Evolutionary conservation across 2,888 invertebrate genomes (phyloP).

Genomic region (Himalopsyche tibetana): DNA sequence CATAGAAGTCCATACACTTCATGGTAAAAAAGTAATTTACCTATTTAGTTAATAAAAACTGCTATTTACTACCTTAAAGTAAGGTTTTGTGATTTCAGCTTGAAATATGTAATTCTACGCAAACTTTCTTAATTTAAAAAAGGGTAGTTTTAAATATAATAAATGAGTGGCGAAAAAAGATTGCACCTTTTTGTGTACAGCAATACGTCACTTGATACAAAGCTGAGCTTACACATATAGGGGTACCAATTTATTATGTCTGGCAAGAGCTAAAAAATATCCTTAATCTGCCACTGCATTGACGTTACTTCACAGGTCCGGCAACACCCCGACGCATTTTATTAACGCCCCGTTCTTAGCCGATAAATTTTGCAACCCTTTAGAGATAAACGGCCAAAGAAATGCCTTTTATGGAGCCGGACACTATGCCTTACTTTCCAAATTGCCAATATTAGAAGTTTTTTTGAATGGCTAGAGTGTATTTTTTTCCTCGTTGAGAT

Average conservation of each 20-base stretch:
- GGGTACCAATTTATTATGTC: not conserved
- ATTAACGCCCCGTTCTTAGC: constrained; percentile 24
- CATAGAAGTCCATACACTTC: no score
- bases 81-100: no score
- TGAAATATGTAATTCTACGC: no score
- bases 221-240: not conserved
- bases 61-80: no score
- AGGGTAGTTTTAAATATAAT: no score
- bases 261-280: constrained; percentile 3
- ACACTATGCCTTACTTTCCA: constrained; percentile 20
- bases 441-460: constrained; percentile 44
- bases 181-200: not conserved
- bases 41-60: no score
- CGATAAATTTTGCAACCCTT: constrained; percentile 45
- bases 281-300: constrained; percentile 26
- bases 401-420: constrained; percentile 32
- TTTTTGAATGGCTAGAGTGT: not conserved
- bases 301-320: constrained; percentile 24
- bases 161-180: no score
- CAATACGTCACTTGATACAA: not conserved
- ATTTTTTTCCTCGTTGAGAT: constrained; percentile 1
- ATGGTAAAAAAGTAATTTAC: no score
- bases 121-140: no score
- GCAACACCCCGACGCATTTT: not conserved
- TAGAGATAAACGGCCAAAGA: constrained; percentile 42